Conservation (phyloP, 2,113 vertebrate species). For the Dicerorhinus sumatrensis region DNA sequence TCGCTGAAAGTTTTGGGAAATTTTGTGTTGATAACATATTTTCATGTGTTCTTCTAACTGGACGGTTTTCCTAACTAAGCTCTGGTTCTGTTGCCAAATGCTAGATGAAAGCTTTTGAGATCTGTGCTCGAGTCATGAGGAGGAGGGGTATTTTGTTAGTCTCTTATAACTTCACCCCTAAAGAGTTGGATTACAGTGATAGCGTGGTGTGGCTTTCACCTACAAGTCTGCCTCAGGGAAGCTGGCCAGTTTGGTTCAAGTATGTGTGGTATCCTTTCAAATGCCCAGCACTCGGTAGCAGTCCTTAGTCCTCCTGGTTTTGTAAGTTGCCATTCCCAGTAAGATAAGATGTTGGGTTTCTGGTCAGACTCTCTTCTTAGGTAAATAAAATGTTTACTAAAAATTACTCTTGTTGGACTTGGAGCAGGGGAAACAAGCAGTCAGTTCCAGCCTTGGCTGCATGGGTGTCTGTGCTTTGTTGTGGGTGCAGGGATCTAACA, state of each 20-base stretch:
- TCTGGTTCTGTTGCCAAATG: neutral
- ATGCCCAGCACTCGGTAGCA: neutral
- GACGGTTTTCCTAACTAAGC: neutral
- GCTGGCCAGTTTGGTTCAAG: neutral
- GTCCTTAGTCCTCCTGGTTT: neutral
- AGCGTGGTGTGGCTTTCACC: neutral
- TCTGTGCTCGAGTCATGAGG: neutral
- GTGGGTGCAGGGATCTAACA: neutral
- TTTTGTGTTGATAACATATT: neutral
- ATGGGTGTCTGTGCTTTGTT: slow-evolving; percentile 70
- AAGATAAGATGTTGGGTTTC: neutral
- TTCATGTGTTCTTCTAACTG: neutral
- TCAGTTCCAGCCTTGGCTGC: neutral
- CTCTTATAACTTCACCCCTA: neutral
- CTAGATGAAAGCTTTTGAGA: neutral
- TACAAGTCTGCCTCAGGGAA: neutral
- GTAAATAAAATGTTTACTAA: neutral
- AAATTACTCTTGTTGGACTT: neutral
- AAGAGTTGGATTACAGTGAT: neutral
- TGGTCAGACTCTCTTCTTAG: neutral
- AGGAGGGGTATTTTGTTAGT: neutral
- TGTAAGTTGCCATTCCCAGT: neutral
- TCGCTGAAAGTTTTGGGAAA: neutral
- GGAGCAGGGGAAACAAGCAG: neutral
- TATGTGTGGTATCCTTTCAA: neutral